Evolutionary conservation across 2,797 vertebrate species (phyloP).

Genomic region (Vespertilio murinus): DNA sequence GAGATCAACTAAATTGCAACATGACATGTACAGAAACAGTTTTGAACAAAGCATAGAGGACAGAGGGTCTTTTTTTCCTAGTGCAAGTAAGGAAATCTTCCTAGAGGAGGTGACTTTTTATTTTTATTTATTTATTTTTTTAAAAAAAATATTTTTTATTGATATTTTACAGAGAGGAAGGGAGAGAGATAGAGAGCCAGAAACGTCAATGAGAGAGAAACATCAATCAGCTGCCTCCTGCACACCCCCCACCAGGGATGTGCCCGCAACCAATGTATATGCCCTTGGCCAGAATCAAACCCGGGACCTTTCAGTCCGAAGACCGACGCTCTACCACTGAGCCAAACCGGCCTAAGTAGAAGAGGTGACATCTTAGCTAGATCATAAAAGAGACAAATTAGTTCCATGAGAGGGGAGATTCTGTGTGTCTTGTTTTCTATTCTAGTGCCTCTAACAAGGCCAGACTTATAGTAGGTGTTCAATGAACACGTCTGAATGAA

Average conservation of each 20-base stretch:
- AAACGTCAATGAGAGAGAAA: too few species aligned
- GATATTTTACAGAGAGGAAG: too few species aligned
- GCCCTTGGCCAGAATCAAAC: too few species aligned
- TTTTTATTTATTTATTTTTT: too few species aligned
- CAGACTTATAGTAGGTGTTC: background rate
- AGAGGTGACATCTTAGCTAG: constrained; percentile 22
- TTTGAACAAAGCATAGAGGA: background rate
- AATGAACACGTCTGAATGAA: background rate
- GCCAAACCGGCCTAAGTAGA: too few species aligned
- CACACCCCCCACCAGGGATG: too few species aligned
- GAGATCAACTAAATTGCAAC: background rate
- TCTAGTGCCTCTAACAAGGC: background rate
- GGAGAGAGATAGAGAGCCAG: too few species aligned
- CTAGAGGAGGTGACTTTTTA: constrained; percentile 30
- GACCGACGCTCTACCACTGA: too few species aligned
- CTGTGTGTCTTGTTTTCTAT: background rate
- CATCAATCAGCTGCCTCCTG: too few species aligned
- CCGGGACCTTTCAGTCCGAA: too few species aligned
- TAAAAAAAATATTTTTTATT: too few species aligned
- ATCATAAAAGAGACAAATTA: background rate
- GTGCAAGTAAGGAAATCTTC: constrained; percentile 31
- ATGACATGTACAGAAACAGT: background rate
- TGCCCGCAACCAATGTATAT: too few species aligned
- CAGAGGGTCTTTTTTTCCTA: background rate
- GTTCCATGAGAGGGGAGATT: background rate